Evolutionary conservation across 2,888 invertebrate genomes (phyloP).

Genomic region (Harpagoxenus sublaevis): DNA sequence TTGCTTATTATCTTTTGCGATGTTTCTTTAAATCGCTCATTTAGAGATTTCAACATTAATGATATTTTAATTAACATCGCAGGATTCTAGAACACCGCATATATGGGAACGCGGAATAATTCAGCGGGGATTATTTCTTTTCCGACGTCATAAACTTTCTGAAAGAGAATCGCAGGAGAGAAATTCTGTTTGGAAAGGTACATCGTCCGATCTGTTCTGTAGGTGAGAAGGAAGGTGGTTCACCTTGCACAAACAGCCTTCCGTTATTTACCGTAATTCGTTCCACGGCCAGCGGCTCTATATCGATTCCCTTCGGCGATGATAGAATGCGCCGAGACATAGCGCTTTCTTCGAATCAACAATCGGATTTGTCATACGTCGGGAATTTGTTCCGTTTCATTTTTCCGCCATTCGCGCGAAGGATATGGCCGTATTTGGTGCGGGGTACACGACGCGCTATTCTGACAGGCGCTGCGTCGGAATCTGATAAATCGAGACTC

Average conservation of each 20-base stretch:
- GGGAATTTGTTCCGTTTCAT: conserved; percentile 18
- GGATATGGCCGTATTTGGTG: conserved; percentile 31
- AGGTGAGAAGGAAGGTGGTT: conserved; percentile 68
- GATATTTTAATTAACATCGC: background rate
- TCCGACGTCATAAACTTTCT: conserved; percentile 34
- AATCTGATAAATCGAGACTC: conserved; percentile 5
- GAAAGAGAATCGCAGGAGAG: conserved; percentile 53
- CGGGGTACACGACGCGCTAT: background rate
- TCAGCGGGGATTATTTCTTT: conserved; percentile 22
- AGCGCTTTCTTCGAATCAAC: conserved; percentile 60
- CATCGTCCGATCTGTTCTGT: conserved; percentile 32
- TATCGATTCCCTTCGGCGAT: conserved; percentile 60
- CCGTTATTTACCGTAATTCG: conserved; percentile 69
- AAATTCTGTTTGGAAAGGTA: conserved; percentile 57
- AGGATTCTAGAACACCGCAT: background rate
- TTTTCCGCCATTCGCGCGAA: conserved; percentile 30
- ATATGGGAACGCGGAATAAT: conserved; percentile 16
- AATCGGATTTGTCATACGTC: conserved; percentile 10
- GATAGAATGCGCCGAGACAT: conserved; percentile 43
- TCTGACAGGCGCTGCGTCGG: background rate
- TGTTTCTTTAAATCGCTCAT: background rate
- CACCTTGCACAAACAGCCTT: conserved; percentile 70
- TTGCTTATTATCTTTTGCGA: background rate
- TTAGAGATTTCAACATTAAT: background rate
- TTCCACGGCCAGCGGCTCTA: conserved; percentile 52